Base-by-base conservation (phyloP, 2,113 vertebrate genomes). In the Galemys pyrenaicus region DNA sequence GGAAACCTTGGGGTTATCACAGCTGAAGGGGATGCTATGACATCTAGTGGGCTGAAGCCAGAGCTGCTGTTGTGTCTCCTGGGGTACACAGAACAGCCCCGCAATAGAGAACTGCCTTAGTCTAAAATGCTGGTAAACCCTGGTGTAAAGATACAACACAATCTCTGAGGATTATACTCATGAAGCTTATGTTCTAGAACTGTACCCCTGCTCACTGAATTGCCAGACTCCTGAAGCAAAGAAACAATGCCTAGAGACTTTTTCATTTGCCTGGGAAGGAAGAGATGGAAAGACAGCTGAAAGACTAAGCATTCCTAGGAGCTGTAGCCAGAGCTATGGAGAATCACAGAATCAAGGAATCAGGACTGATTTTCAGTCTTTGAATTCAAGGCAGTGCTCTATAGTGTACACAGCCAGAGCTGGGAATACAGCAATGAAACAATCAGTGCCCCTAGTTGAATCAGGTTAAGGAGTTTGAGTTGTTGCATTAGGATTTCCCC, bases 61-160 rank as follows among this genome's bases (percentile, higher is more conserved):
- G 51, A 9, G 15, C 2, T 62, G 51, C 17, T 41, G 30, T 7
- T 22, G 26, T 22, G 77, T 12, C 16, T 62, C 35, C 60, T 9
- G 4, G 1, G 32, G 26, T 6, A 11, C 19, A 22, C 37, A 70
- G 26, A 51, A 60, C 37, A 24, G 6, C 28, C 16, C 20, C 26
- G 24, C 2, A 20, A 67, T 16, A 20, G 15, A 37, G 49, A n/a
- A 56, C 60, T 30, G 75, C 44, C 8, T 12, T 0, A n/a, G 24
- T 26, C 19, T 56, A 20, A 22, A 4, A 9, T 0, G 7, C 70
- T 9, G 17, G 44, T 44, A 75, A 81, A 15, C 35, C 56, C 41
- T 41, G 13, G 6, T 0, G 0, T 1, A 37, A 9, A 56, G 24
- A 12, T 0, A 6, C 0, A 54, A 30, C 6, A 56, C 15, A 28